Base-by-base conservation (phyloP, 2,113 vertebrate genomes). In the Vicugna pacos region DNA sequence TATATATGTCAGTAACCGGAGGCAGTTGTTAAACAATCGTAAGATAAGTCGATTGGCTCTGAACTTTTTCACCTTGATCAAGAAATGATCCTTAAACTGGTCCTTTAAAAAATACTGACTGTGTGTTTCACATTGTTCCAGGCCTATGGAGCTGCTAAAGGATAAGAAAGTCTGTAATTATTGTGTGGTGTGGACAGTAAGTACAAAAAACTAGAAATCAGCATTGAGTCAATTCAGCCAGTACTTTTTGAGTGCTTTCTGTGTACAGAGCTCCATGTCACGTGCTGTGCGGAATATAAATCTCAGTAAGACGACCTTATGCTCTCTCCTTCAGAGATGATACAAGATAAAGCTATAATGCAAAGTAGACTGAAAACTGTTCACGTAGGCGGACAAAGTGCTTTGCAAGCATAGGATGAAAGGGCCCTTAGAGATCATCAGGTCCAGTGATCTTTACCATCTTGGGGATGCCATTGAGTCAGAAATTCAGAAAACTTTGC, bases 71-170 rank as follows among this genome's bases (percentile, higher is more conserved):
- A 62, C 70, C 14, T 76, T 70, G 17, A 87, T 89, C 65, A 88
- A 88, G 67, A 87, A 82, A 56, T 35, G n/a, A 91, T 42, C 38
- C 38, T 42, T 42, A 42, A 42, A 62, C 54, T 50, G 30, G 11
- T 52, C 32, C 22, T 35, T 82, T 76, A 87, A 75, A 81, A 87
- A 60, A 46, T 48, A 54, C 30, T 54, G 60, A 60, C 22, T 58
- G 1, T 80, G 14, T 80, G 17, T 92, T 95, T 97, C 77, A 80
- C 17, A 67, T 15, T 89, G 4, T 94, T 42, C 65, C 42, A 92
- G 48, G 35, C 73, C 17, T 73, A 24, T 94, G 75, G 73, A 86
- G 7, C 10, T 48, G 62, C 76, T 48, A 70, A 56, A 77, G 35
- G 72, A 60, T 84, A 67, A 92, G 58, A 75, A 69, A 70, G 28